Evolutionary conservation across 2,888 invertebrate species (phyloP).

Genomic region (Yponomeuta malinellus): DNA sequence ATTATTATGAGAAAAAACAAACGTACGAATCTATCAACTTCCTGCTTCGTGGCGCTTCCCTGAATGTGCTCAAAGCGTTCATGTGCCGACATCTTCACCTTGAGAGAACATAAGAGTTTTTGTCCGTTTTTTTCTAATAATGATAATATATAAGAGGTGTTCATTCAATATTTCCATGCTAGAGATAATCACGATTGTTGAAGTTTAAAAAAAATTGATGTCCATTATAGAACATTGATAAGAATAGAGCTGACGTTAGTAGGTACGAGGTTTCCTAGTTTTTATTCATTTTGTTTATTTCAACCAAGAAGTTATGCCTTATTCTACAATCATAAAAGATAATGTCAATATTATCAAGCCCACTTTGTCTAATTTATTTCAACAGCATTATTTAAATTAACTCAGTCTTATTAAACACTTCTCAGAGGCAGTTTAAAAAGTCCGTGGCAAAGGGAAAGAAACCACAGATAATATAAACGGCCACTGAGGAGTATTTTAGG

Average conservation of each 20-base stretch:
- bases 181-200: constrained; percentile 59
- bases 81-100: constrained; percentile 66
- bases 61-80: constrained; percentile 56
- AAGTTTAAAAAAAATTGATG: constrained; percentile 42
- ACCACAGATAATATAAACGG: too few species aligned
- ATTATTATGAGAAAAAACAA: constrained; percentile 3
- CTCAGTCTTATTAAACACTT: too few species aligned
- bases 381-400: too few species aligned
- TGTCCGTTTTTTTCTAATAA: constrained; percentile 59
- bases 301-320: neutral
- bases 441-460: too few species aligned
- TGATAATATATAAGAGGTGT: constrained; percentile 58
- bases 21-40: constrained; percentile 49
- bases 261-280: constrained; percentile 14
- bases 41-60: constrained; percentile 62
- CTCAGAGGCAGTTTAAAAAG: too few species aligned
- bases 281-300: neutral
- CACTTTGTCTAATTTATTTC: too few species aligned
- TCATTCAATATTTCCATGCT: constrained; percentile 62
- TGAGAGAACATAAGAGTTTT: constrained; percentile 62
- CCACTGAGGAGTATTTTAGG: too few species aligned
- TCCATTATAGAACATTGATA: constrained; percentile 47
- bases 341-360: too few species aligned
- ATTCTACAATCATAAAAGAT: too few species aligned
- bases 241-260: constrained; percentile 51